phyloP scores from a whole-genome alignment of 2,797 vertebrate genomes.

The Ataeniobius toweri region DNA sequence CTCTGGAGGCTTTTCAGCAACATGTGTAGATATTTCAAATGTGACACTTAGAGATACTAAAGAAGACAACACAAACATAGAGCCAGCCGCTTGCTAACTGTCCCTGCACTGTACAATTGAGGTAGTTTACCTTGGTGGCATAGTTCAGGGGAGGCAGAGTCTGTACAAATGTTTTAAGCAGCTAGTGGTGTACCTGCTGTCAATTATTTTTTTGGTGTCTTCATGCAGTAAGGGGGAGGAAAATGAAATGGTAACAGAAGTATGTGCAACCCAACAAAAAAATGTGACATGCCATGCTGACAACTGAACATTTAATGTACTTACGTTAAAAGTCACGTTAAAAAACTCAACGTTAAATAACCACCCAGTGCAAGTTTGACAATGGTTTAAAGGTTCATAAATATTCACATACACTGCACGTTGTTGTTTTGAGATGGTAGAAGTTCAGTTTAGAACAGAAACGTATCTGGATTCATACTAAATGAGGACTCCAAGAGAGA shows the following conservation, averaged over 20 bases:
- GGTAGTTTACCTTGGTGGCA: not conserved
- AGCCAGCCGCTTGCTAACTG: conserved; percentile 4
- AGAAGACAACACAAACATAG: conserved; percentile 36
- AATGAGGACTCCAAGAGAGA: conserved; percentile 39
- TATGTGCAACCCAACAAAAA: not conserved
- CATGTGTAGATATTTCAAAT: conserved; percentile 72
- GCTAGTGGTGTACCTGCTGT: not conserved
- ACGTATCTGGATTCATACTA: not conserved
- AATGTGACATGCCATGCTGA: not conserved
- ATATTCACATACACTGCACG: not conserved
- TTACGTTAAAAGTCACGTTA: too few relatives aligned
- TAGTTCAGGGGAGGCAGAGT: not conserved
- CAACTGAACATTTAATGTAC: too few relatives aligned
- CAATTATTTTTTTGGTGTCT: not conserved
- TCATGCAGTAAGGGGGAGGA: not conserved
- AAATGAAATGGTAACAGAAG: not conserved
- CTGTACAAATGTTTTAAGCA: not conserved
- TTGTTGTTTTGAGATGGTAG: not conserved
- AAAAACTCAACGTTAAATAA: not conserved
- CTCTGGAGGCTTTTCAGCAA: conserved; percentile 71
- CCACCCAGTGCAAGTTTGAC: not conserved
- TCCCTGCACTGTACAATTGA: conserved; percentile 29
- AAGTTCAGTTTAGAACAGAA: not conserved
- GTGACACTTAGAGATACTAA: conserved; percentile 67
- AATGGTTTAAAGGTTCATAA: not conserved